Evolutionary conservation across 2,113 vertebrate genomes (phyloP).

Genomic region (Chloebia gouldiae): DNA sequence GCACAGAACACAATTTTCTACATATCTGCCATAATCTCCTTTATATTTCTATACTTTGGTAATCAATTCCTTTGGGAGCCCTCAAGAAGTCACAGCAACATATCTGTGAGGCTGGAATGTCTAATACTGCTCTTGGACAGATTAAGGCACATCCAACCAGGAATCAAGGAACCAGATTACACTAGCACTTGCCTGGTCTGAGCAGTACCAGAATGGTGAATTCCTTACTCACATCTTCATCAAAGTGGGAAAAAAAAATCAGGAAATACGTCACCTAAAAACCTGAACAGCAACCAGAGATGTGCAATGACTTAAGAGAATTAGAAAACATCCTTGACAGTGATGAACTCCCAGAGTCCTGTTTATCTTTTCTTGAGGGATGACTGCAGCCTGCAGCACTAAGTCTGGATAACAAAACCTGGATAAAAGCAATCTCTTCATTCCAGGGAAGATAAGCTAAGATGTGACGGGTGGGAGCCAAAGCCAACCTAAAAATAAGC

Average conservation of each 20-base stretch:
- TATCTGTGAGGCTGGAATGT: background rate
- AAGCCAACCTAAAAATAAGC: slow-evolving; percentile 11
- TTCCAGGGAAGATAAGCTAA: background rate
- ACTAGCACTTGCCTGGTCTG: background rate
- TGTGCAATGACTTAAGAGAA: background rate
- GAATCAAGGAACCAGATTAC: background rate
- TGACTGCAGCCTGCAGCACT: background rate
- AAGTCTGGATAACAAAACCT: background rate
- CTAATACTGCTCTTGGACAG: background rate
- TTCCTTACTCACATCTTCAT: background rate
- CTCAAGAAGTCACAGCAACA: accelerated
- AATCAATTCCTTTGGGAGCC: background rate
- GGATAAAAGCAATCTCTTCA: background rate
- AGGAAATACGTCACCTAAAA: background rate
- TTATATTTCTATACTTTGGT: background rate
- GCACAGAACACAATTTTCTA: background rate
- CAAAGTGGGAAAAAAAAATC: background rate
- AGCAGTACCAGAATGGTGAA: background rate
- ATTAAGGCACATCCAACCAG: background rate
- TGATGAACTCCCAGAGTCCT: background rate
- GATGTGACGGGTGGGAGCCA: background rate
- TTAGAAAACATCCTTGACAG: background rate
- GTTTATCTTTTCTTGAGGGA: background rate
- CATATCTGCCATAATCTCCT: background rate
- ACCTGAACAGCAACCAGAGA: background rate